Evolutionary conservation across 2,113 vertebrate genomes (phyloP).

Genomic region (Camelus bactrianus): DNA sequence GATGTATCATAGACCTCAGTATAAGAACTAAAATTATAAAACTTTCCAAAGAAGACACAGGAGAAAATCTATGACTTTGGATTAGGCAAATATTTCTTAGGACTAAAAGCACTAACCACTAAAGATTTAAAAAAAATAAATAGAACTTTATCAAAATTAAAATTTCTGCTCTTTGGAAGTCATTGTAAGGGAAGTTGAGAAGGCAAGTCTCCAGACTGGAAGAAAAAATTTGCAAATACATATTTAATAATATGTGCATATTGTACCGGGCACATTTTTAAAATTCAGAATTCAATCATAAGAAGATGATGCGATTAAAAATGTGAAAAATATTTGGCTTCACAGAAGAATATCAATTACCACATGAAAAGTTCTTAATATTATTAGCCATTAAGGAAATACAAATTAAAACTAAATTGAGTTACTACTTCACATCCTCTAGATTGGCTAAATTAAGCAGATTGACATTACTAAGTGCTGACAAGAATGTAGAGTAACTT

Average conservation of each 20-base stretch:
- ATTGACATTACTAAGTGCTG: not conserved
- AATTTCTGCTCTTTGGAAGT: not conserved
- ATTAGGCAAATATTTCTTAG: constrained; percentile 8
- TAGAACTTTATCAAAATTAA: not conserved
- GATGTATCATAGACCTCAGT: not conserved
- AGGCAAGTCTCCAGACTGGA: not conserved
- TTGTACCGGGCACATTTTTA: not conserved
- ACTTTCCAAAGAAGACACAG: not conserved
- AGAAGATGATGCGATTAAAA: not conserved
- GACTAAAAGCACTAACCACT: not conserved
- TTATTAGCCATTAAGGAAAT: constrained; percentile 4
- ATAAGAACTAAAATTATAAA: not conserved
- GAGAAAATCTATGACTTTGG: not conserved
- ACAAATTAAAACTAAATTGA: not conserved
- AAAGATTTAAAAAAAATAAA: not conserved
- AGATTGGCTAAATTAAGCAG: not conserved
- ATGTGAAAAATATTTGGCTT: not conserved
- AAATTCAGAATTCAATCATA: not conserved
- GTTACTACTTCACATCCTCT: not conserved
- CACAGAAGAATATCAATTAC: not conserved
- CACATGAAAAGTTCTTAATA: not conserved
- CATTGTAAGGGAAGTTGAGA: not conserved
- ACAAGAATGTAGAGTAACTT: not conserved
- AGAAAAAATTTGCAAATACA: not conserved
- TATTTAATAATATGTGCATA: not conserved